These are phyloP conservation scores for Salvelinus namaycush DNA, from an alignment of 2,113 vertebrate species.

Conservation along the genomic window DNA sequence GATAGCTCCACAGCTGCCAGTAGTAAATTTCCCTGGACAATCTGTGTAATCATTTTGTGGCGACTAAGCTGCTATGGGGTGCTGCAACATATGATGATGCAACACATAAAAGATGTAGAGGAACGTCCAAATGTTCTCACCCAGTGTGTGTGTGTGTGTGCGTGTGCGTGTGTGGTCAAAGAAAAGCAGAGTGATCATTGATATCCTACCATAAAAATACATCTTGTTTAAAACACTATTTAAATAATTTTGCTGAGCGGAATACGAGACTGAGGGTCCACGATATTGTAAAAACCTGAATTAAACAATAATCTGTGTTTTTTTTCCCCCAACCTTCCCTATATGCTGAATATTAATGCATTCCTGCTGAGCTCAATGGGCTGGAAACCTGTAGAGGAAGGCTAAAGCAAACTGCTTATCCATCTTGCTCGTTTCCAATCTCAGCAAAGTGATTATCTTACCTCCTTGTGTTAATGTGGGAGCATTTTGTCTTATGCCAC, in stretches of 20 bases:
- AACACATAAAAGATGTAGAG: slow-evolving; percentile 22
- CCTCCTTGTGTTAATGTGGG: no score
- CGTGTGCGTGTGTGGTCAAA: neutral
- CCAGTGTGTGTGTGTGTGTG: neutral
- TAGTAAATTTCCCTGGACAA: slow-evolving; percentile 42
- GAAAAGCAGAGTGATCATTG: slow-evolving; percentile 17
- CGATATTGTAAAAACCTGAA: slow-evolving; percentile 14
- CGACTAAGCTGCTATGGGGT: slow-evolving; percentile 57
- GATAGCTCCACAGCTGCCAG: slow-evolving; percentile 51
- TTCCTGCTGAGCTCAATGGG: slow-evolving; percentile 27
- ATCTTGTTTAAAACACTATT: slow-evolving; percentile 17
- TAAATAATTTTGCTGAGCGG: slow-evolving; percentile 17
- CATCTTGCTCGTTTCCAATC: slow-evolving; percentile 27
- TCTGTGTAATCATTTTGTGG: slow-evolving; percentile 43
- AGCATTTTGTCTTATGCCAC: no score
- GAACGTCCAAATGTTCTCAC: slow-evolving; percentile 30
- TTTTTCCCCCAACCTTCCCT: slow-evolving; percentile 4
- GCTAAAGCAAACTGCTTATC: slow-evolving; percentile 7
- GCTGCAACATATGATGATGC: slow-evolving; percentile 29
- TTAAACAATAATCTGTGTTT: neutral
- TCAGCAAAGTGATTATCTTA: slow-evolving; percentile 35
- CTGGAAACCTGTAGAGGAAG: slow-evolving; percentile 12
- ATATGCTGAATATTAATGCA: slow-evolving; percentile 9
- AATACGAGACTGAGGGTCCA: slow-evolving; percentile 31
- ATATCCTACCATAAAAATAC: neutral